Evolutionary conservation across 1,140 invertebrate genomes (phyloP), one percentile per base, ranked within the genome.

Genomic region (Trichogramma pretiosum): DNA sequence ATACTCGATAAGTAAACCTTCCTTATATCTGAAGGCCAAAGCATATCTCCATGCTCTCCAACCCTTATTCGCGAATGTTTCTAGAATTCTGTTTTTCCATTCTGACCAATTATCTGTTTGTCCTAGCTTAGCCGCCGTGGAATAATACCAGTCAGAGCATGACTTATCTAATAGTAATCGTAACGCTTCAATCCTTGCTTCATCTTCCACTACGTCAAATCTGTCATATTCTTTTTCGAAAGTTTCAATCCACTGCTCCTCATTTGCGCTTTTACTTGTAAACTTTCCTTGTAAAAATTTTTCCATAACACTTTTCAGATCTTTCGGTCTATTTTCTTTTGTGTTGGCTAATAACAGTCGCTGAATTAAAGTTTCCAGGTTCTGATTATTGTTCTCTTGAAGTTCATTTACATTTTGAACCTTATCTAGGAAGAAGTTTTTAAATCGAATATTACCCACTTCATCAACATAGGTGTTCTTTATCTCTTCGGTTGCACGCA

Each of bases 111-210:
- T n/a, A 24, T 35, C 21, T 3, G 38, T 48, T 18, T 39, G 21
- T 24, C 33, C 21, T 24, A 48, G 30, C 34, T 53, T 48, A 35
- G 37, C 28, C 3, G 28, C 19, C 38, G 44, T 43, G 14, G 26
- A 48, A 23, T 39, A 28, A 17, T 51, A 51, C 45, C 53, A 54
- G 30, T 54, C 45, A 0, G 18, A 13, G 23, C 43, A 44, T 1
- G 32, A 36, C 16, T 39, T 40, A 11, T 34, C 10, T n/a, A 28
- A 37, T 14, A 49, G 43, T 37, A 44, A 50, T 44, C 41, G 38
- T n/a, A 44, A n/a, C 22, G 39, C 44, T 39, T 44, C 48, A 21
- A 44, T 50, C 40, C 44, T 62, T 62, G n/a, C 61, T 55, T 48
- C 47, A 57, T 44, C 60, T 56, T 56, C 35, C 22, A 34, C 63